Conservation (phyloP, 1,140 invertebrate genomes). For the Drosophila parabipectinata region DNA sequence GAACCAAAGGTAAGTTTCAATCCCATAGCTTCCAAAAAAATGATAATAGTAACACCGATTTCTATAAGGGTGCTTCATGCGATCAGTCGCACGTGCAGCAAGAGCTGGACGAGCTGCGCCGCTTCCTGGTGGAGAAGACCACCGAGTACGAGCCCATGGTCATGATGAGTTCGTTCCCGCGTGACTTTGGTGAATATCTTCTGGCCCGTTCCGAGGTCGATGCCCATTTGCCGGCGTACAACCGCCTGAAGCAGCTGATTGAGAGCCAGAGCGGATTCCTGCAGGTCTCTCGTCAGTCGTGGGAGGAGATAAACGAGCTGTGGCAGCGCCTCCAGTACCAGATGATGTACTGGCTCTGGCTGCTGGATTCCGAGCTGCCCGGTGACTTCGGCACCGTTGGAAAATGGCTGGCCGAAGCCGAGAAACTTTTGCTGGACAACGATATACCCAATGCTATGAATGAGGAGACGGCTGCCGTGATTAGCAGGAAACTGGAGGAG, state of each 20-base stretch:
- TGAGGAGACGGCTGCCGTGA: constrained; percentile 93
- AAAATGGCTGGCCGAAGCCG: constrained; percentile 95
- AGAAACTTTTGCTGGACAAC: constrained; percentile 91
- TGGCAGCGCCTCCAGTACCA: constrained; percentile 91
- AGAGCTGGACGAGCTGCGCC: constrained; percentile 91
- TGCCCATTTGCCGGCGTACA: constrained; percentile 88
- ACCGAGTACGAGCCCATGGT: constrained; percentile 86
- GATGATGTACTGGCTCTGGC: constrained; percentile 93
- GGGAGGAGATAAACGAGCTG: constrained; percentile 90
- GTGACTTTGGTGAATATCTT: constrained; percentile 89
- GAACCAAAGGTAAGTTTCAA: constrained; percentile 87
- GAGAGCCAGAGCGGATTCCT: constrained; percentile 90
- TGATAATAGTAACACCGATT: constrained; percentile 4
- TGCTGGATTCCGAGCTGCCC: constrained; percentile 92
- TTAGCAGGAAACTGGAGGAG: constrained; percentile 94
- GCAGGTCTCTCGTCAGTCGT: constrained; percentile 91
- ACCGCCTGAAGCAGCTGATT: constrained; percentile 90
- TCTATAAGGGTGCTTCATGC: constrained; percentile 65
- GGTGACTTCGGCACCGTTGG: constrained; percentile 93
- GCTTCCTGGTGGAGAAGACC: constrained; percentile 92
- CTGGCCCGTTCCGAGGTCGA: constrained; percentile 89
- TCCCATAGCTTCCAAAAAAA: not conserved
- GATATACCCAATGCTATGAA: constrained; percentile 93
- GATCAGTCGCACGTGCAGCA: constrained; percentile 87
- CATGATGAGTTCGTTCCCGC: constrained; percentile 87